Evolutionary conservation across 2,888 invertebrate species (phyloP), one percentile per base, ranked within the genome.

Genomic region (Phania funesta): DNA sequence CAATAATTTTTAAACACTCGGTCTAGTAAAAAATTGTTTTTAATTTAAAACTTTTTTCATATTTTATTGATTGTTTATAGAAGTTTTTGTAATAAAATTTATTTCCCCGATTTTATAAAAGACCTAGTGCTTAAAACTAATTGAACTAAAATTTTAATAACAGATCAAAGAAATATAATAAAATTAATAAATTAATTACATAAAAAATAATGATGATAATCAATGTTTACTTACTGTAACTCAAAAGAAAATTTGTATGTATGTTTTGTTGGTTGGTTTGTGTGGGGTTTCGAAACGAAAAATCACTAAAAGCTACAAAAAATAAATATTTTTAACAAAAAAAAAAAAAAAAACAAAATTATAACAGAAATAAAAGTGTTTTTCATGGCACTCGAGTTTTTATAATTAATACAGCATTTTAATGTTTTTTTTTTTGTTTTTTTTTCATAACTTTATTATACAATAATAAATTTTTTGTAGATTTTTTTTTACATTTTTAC

Each of bases 401-500:
- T 26, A 22, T 18, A 54, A 81, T 56, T 35, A 73, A 71, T 71
- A 73, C 54, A 77, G 18, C 16, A n/a, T 18, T 62, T 62, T 11
- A 41, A 11, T 18, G 5, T 13, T 50, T 44, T 68, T 64, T 67
- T 56, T 73, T 50, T 44, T 68, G 58, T 67, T 56, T 73, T 77
- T 76, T 70, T 80, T 71, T 76, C 50, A 64, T 64, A 82, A 82
- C 82, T 82, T 82, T 82, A 82, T 82, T 82, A 74, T 82, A 82
- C 82, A 83, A 83, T 76, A 71, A 83, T 80, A 83, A 82, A 64
- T 41, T 71, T 71, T 84, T 67, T 78, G 78, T 71, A 18, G 26
- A 54, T 52, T 18, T 62, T 83, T 80, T 80, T 74, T 78, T 84
- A 65, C 74, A 83, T 83, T 80, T 76, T 74, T 73, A 81, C 80